phyloP scores from a whole-genome alignment of 2,113 vertebrate species.

The Nipponia nippon region DNA sequence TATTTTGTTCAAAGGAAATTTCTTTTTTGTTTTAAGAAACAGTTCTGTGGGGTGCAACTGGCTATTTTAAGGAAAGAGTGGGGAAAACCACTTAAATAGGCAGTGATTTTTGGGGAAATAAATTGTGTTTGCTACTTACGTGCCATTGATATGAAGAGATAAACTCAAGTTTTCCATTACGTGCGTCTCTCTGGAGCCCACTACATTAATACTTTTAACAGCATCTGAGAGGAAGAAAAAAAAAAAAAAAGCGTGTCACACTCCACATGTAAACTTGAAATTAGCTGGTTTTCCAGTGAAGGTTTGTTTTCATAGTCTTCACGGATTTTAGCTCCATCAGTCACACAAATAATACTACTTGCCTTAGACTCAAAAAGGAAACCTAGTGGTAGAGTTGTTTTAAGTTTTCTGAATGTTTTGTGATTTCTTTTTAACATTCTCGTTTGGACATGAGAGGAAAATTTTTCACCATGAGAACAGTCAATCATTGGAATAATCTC shows the following conservation, averaged over 20 bases:
- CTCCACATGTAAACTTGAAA: background rate
- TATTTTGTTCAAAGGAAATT: background rate
- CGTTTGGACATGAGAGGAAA: too few species aligned
- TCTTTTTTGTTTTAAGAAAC: background rate
- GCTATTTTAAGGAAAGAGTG: background rate
- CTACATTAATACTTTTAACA: slow-evolving; percentile 79
- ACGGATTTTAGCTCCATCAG: background rate
- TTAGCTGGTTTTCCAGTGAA: background rate
- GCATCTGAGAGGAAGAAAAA: slow-evolving; percentile 72
- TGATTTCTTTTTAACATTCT: background rate
- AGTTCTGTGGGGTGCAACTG: background rate
- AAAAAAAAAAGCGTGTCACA: background rate
- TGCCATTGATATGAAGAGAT: slow-evolving; percentile 84
- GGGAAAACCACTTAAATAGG: background rate
- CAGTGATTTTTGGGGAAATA: background rate
- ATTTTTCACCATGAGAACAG: too few species aligned
- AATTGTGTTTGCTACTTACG: slow-evolving; percentile 71
- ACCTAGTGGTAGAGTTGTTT: accelerated
- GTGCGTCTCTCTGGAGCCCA: slow-evolving; percentile 71
- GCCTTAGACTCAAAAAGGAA: background rate
- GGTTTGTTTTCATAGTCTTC: background rate
- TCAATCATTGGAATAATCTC: too few species aligned
- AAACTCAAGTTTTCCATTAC: slow-evolving; percentile 77
- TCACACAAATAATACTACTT: background rate
- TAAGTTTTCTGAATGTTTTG: background rate